Conservation (phyloP, 2,113 vertebrate species). For the Caranx melampygus region DNA sequence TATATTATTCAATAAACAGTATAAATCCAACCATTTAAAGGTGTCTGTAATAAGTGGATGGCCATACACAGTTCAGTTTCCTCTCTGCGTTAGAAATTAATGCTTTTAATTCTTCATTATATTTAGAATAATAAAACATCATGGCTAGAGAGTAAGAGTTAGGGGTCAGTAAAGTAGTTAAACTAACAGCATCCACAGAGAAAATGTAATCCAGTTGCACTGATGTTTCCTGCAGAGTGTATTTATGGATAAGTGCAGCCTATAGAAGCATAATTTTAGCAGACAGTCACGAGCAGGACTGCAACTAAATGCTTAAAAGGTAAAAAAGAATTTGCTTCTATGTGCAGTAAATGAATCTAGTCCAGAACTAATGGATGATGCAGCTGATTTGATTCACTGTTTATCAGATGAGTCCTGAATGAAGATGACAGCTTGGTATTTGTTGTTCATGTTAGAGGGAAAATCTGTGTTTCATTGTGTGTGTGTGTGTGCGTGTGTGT, state of each 20-base stretch:
- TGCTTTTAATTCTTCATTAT: too few species aligned
- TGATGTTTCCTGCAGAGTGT: neutral
- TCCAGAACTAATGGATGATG: neutral
- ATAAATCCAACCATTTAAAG: too few species aligned
- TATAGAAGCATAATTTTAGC: too few species aligned
- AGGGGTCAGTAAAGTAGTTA: too few species aligned
- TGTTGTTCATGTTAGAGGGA: neutral
- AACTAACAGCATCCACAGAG: neutral
- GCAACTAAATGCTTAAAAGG: neutral
- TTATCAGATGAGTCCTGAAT: slow-evolving; percentile 6
- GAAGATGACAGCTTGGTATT: slow-evolving; percentile 1
- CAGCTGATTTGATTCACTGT: slow-evolving; percentile 22
- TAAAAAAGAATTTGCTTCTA: neutral
- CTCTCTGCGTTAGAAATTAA: too few species aligned
- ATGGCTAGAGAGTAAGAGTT: too few species aligned
- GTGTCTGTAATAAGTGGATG: too few species aligned
- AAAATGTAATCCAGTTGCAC: neutral
- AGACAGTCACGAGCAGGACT: neutral
- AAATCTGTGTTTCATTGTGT: neutral
- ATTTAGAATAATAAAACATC: too few species aligned
- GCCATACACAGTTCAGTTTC: too few species aligned
- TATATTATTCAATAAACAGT: too few species aligned
- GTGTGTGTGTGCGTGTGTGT: neutral
- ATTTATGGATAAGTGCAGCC: too few species aligned
- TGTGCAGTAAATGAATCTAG: slow-evolving; percentile 38